Evolutionary conservation across 2,797 vertebrate species (phyloP).

Genomic region (Podarcis lilfordi): DNA sequence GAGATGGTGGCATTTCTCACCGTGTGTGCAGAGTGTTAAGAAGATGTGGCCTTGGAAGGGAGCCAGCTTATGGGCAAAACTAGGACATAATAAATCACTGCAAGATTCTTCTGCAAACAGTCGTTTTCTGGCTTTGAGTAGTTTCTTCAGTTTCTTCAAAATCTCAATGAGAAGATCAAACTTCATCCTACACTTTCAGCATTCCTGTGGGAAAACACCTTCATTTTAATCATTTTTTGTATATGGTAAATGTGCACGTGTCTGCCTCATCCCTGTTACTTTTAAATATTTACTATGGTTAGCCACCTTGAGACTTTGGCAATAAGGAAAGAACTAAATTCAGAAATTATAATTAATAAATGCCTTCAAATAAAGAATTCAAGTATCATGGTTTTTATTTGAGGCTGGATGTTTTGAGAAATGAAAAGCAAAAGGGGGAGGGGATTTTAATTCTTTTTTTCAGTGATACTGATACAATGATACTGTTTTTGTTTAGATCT

Average conservation of each 20-base stretch:
- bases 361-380: background rate
- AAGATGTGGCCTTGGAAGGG: constrained; percentile 27
- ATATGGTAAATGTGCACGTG: background rate
- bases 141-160: background rate
- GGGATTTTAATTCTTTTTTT: too few species aligned
- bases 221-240: background rate
- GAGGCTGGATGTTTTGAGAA: background rate
- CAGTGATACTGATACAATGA: background rate
- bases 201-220: constrained; percentile 14
- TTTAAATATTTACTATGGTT: background rate
- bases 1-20: constrained; percentile 29
- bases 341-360: background rate
- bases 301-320: background rate
- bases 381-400: background rate
- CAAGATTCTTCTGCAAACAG: background rate
- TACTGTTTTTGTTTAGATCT: background rate
- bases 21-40: constrained; percentile 12
- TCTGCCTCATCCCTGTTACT: too few species aligned
- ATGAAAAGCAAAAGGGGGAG: background rate
- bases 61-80: constrained; percentile 1
- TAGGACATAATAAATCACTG: background rate
- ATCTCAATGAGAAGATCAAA: constrained; percentile 17
- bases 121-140: constrained; percentile 9
- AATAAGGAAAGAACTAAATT: background rate
- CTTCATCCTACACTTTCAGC: background rate